These are phyloP conservation scores for Pseudomyrmex flavicornis DNA, from an alignment of 1,140 invertebrate genomes.

Conservation along the genomic window DNA sequence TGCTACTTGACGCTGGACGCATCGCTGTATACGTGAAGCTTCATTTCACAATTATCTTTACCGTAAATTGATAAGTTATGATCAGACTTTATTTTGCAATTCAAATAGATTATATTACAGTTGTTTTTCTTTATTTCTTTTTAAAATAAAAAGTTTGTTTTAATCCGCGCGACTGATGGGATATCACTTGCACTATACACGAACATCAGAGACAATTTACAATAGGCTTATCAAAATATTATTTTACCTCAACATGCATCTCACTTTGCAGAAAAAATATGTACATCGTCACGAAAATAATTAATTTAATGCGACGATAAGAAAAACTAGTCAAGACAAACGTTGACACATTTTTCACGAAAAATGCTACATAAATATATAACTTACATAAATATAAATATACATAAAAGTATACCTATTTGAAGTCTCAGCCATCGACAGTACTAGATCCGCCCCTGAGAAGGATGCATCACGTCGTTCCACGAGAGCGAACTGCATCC, in stretches of 20 bases:
- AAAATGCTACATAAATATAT: not conserved
- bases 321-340: not conserved
- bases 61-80: not conserved
- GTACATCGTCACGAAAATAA: not conserved
- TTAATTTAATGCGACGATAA: not conserved
- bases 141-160: not conserved
- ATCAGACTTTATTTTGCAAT: not conserved
- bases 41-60: not conserved
- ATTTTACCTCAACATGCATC: too few relatives aligned
- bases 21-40: not conserved
- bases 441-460: conserved; percentile 14
- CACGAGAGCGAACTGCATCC: conserved; percentile 46
- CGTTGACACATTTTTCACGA: not conserved
- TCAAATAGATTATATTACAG: not conserved
- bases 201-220: too few relatives aligned
- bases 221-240: too few relatives aligned
- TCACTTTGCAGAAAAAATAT: too few relatives aligned
- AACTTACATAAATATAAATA: too few relatives aligned
- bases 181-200: not conserved
- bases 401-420: not conserved
- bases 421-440: too few relatives aligned
- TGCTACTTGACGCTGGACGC: not conserved
- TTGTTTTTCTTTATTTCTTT: not conserved
- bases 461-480: conserved; percentile 52
- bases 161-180: not conserved